phyloP scores from a whole-genome alignment of 2,113 vertebrate species.

The Catharus minimus region DNA sequence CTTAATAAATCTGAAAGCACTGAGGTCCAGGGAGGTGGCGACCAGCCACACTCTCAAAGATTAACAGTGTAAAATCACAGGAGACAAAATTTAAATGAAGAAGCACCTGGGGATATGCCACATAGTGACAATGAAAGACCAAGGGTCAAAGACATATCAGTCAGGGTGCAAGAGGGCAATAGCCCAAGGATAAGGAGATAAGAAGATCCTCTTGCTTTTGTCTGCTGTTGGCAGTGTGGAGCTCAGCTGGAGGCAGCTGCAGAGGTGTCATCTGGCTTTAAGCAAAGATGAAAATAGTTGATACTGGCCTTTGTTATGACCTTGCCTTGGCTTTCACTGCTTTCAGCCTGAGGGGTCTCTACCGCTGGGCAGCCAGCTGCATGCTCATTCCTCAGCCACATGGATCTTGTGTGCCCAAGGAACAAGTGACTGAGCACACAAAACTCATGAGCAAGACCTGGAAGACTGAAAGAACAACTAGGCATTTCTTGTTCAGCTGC shows the following conservation, averaged over 20 bases:
- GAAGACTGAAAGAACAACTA: background rate
- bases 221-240: background rate
- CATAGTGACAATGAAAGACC: conserved; percentile 32
- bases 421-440: background rate
- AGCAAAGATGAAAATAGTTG: background rate
- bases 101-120: conserved; percentile 15
- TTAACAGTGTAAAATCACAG: background rate
- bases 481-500: background rate
- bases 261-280: background rate
- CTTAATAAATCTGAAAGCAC: background rate
- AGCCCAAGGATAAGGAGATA: background rate
- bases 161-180: background rate
- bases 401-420: background rate
- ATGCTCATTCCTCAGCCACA: background rate
- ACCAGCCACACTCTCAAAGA: background rate
- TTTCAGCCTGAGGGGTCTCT: background rate
- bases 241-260: background rate
- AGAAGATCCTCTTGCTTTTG: background rate
- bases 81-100: background rate
- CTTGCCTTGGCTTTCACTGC: background rate
- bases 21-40: background rate
- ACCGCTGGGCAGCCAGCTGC: background rate
- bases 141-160: background rate
- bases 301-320: background rate
- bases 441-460: background rate